phyloP scores from a whole-genome alignment of 2,797 vertebrate genomes.

The Leptatherina wallacei region DNA sequence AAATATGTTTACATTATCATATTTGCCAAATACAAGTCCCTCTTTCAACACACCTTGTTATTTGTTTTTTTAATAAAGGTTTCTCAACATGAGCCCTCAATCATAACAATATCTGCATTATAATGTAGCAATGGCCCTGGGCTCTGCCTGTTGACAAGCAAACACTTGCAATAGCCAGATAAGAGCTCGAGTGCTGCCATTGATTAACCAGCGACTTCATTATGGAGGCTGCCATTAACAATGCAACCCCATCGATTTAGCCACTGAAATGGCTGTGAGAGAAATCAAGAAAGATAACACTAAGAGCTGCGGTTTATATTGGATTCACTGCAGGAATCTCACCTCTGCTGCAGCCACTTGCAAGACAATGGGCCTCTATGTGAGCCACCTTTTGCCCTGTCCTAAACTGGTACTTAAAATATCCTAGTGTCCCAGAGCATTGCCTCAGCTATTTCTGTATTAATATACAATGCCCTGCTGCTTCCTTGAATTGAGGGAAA shows the following conservation, averaged over 20 bases:
- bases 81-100: conserved; percentile 29
- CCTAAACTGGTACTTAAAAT: conserved; percentile 62
- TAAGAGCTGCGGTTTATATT: conserved; percentile 58
- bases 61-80: conserved; percentile 37
- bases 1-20: conserved; percentile 9
- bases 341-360: conserved; percentile 48
- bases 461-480: conserved; percentile 42
- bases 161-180: conserved; percentile 75
- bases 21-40: conserved; percentile 1
- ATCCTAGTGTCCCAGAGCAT: conserved; percentile 54
- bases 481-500: conserved; percentile 34
- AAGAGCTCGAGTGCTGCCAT: conserved; percentile 76
- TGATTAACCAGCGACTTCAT: conserved; percentile 81
- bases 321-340: conserved; percentile 68
- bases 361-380: conserved; percentile 62
- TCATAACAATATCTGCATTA: conserved; percentile 60
- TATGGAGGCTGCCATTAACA: conserved; percentile 79
- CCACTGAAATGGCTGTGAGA: conserved; percentile 67
- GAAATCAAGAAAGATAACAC: conserved; percentile 75
- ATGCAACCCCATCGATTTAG: conserved; percentile 78
- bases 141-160: conserved; percentile 70
- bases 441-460: conserved; percentile 57
- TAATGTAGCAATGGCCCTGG: conserved; percentile 47
- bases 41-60: conserved; percentile 3
- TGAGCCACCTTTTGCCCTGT: conserved; percentile 53